A percentile compares a stretch with the other conserved stretches of the same genome.
Conservation (phyloP, 2,888 invertebrate species). For the Agrotis exclamationis region DNA sequence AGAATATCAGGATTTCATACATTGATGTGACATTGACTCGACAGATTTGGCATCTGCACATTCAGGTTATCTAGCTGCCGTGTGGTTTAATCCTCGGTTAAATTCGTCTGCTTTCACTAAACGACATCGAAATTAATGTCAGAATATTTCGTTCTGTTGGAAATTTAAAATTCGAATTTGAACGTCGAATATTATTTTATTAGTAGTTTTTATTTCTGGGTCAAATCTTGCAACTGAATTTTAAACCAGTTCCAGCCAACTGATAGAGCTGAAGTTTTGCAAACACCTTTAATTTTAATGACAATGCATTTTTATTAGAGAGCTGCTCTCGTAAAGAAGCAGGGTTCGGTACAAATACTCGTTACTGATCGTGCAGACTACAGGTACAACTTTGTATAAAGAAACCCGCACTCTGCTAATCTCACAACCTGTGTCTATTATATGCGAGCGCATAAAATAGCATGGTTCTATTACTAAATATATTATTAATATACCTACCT, state of each 20-base stretch:
- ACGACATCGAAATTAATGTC: not conserved
- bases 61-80: not conserved
- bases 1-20: no score
- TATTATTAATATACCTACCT: no score
- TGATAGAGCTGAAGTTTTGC: not conserved
- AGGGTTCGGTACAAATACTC: no score
- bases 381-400: no score
- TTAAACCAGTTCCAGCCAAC: not conserved
- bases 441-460: no score
- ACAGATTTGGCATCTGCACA: not conserved
- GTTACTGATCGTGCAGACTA: no score
- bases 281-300: not conserved
- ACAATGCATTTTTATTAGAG: not conserved
- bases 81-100: not conserved
- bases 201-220: not conserved
- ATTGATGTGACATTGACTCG: no score
- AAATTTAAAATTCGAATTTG: not conserved
- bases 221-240: not conserved
- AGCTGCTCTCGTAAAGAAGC: no score
- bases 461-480: no score
- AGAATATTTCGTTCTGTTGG: no score
- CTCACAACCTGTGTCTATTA: no score
- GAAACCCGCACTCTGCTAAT: no score
- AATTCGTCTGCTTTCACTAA: slow-evolving; percentile 3
- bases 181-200: not conserved